Conservation (phyloP, 2,113 vertebrate species). For the Pavo muticus region DNA sequence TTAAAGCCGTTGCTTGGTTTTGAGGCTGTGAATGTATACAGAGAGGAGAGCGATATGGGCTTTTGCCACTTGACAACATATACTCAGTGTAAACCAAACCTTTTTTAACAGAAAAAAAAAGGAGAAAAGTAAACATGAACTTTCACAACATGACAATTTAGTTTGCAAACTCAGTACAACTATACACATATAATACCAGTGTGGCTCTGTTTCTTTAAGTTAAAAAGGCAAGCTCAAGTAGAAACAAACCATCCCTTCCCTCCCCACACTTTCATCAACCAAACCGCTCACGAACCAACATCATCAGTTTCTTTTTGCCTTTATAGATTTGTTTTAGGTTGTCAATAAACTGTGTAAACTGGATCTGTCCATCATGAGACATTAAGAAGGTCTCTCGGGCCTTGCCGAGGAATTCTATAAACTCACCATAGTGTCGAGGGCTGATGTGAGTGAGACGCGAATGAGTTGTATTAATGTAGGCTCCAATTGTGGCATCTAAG, state of each 20-base stretch:
- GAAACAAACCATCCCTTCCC: conserved; percentile 80
- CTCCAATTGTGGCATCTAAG: conserved; percentile 84
- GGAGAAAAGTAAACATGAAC: conserved; percentile 82
- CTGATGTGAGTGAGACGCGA: conserved; percentile 89
- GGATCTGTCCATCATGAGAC: conserved; percentile 87
- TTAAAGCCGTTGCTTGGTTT: conserved; percentile 89
- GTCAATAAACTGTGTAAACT: conserved; percentile 89
- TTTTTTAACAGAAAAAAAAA: conserved; percentile 73
- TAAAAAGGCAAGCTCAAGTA: conserved; percentile 97
- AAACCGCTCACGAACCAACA: conserved; percentile 87
- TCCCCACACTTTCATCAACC: conserved; percentile 73
- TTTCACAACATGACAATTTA: conserved; percentile 97
- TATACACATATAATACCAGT: conserved; percentile 98
- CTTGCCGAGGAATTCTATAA: conserved; percentile 88
- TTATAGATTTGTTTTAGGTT: conserved; percentile 90
- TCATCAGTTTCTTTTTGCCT: conserved; percentile 92
- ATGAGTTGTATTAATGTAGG: conserved; percentile 87
- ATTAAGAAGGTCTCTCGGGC: conserved; percentile 88
- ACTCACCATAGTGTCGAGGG: conserved; percentile 88
- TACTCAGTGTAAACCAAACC: conserved; percentile 94
- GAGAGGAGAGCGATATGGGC: conserved; percentile 90
- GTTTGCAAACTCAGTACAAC: conserved; percentile 93
- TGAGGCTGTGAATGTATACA: conserved; percentile 91
- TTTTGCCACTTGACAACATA: conserved; percentile 97
- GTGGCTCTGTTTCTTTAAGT: conserved; percentile 95